A percentile compares a stretch with the other conserved stretches of the same genome.
Evolutionary conservation across 2,797 vertebrate species (phyloP).

Genomic region (Garrulus glandarius): DNA sequence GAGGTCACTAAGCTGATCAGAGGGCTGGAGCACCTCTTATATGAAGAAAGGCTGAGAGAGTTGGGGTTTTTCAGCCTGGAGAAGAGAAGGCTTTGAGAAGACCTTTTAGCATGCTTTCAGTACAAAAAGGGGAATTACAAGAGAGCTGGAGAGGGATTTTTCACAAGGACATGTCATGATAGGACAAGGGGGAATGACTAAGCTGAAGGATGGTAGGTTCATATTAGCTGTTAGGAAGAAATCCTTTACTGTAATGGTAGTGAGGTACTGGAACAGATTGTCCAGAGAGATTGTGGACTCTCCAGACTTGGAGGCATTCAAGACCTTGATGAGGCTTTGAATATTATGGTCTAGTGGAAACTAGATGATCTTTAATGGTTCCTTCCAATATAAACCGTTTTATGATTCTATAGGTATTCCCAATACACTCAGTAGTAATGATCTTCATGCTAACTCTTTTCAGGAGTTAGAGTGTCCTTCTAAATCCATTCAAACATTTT

Average conservation of each 20-base stretch:
- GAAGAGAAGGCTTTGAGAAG: neutral
- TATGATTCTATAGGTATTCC: neutral
- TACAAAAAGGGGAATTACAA: neutral
- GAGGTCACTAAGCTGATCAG: neutral
- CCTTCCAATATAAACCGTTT: neutral
- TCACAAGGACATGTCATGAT: neutral
- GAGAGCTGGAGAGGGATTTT: neutral
- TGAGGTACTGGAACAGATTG: neutral
- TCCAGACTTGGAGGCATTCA: neutral
- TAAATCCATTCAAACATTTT: neutral
- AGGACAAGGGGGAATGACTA: neutral
- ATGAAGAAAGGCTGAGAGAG: neutral
- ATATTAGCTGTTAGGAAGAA: neutral
- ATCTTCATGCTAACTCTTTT: neutral
- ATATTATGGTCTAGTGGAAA: neutral
- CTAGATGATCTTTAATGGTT: neutral
- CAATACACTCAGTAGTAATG: rapidly evolving
- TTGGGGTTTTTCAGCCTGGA: neutral
- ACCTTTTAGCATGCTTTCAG: neutral
- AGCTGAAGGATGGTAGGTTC: neutral
- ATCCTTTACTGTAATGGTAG: neutral
- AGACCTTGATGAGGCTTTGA: neutral
- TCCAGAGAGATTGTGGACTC: neutral
- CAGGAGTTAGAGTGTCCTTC: neutral
- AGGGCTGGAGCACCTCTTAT: neutral